phyloP scores from a whole-genome alignment of 35 echinoderm and acorn worm genomes.

The Anneissia japonica region DNA sequence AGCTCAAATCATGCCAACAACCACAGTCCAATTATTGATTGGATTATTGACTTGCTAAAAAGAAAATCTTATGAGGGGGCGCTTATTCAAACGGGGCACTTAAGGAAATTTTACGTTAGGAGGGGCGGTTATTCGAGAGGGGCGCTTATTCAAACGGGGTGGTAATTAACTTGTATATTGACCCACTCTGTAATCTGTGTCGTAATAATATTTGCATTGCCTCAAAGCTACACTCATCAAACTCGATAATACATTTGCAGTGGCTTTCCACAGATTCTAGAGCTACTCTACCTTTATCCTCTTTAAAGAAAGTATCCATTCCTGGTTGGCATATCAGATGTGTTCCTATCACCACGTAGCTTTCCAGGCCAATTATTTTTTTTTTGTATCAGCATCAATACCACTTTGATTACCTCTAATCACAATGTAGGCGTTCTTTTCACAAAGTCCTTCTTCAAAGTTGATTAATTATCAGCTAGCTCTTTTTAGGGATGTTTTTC shows the following conservation, averaged over 20 bases:
- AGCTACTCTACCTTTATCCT: constrained; percentile 21
- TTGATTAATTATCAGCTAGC: not conserved
- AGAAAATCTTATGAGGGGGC: too few relatives aligned
- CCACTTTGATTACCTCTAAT: constrained; percentile 22
- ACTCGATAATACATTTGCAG: constrained; percentile 24
- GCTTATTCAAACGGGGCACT: too few relatives aligned
- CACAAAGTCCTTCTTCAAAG: not conserved
- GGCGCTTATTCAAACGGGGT: too few relatives aligned
- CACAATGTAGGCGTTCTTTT: not conserved
- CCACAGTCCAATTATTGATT: too few relatives aligned
- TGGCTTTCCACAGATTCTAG: constrained; percentile 10
- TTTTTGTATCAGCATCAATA: not conserved
- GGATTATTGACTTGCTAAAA: too few relatives aligned
- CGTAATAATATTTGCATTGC: not conserved
- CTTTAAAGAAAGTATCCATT: constrained; percentile 23
- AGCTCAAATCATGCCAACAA: too few relatives aligned
- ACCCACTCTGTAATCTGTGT: not conserved
- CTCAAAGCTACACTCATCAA: not conserved
- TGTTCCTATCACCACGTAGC: not conserved
- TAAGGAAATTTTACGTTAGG: too few relatives aligned
- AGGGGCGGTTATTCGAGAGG: too few relatives aligned
- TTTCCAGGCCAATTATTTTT: not conserved
- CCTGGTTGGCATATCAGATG: constrained; percentile 34
- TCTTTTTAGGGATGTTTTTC: not conserved
- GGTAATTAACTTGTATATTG: too few relatives aligned